phyloP scores from a whole-genome alignment of 1,140 invertebrate species.

The Leptinotarsa lineolata region DNA sequence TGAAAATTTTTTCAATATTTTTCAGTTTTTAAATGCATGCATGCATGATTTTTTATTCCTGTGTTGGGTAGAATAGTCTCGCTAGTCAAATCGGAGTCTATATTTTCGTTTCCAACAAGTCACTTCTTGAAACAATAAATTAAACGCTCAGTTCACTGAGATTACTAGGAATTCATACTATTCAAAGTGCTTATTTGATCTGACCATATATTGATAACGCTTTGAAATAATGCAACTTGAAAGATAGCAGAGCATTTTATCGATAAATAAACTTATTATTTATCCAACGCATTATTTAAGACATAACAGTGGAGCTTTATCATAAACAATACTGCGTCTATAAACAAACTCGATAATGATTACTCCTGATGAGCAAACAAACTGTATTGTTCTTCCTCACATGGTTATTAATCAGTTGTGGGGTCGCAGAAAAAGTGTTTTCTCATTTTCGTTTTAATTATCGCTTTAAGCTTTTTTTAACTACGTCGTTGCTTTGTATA shows the following conservation, averaged over 20 bases:
- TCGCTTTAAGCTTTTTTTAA: background rate
- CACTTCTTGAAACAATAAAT: background rate
- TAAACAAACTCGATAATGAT: background rate
- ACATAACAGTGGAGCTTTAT: background rate
- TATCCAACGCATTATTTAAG: background rate
- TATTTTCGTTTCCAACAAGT: background rate
- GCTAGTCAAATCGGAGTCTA: background rate
- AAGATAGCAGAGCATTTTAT: background rate
- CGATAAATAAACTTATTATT: conserved; percentile 3
- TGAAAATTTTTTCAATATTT: background rate
- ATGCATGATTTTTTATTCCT: background rate
- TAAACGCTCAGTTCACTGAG: no score
- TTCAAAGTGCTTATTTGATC: background rate
- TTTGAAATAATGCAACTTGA: background rate
- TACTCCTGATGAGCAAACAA: background rate
- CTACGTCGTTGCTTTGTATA: background rate
- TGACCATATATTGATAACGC: background rate
- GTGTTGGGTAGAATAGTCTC: background rate
- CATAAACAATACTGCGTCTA: no score
- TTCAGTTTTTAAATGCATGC: background rate
- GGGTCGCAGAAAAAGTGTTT: no score
- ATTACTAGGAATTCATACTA: background rate
- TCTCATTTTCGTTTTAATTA: conserved; percentile 3
- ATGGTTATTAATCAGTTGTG: no score
- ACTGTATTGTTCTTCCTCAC: background rate